Evolutionary conservation across 2,888 invertebrate species (phyloP), one percentile per base, ranked within the genome.

Genomic region (Leptopilina drosophilae): DNA sequence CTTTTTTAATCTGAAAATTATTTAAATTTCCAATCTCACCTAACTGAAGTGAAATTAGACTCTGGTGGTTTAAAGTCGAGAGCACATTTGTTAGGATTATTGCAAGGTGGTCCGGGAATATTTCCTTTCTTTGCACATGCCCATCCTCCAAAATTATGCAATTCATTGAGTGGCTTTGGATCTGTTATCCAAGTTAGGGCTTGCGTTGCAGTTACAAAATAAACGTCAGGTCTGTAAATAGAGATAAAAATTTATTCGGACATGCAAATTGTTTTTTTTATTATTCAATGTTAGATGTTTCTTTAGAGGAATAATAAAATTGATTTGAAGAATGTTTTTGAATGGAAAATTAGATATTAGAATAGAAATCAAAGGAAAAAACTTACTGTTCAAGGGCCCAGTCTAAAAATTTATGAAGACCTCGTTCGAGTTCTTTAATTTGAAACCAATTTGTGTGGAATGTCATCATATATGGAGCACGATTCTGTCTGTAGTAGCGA

Each of bases 401-500:
- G 85, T 96, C 95, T 80, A 98, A 92, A 92, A 98, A 98, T 91
- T 97, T 97, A 86, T 96, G 95, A 1, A 98, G 93, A 26, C 97
- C 98, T 80, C 93, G 93, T 89, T 97, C 97, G 12, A 97, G 93
- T 87, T 95, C 96, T 89, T 96, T 97, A 86, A 96, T 97, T 90
- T 96, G 97, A 93, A 98, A 98, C 98, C 98, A 98, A 92, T 98
- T 98, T 0, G 98, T 98, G 90, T 98, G 98, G 95, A 98, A 96
- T 0, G 98, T 95, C 97, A 98, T 97, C 97, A 97, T 97, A 92
- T 98, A 98, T 0, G 97, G 97, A 1, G 97, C 97, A 82, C 96
- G 94, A 91, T 97, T 97, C 91, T 97, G 97, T 49, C 96, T 95
- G 88, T 97, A 97, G 91, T 96, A 94, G 42, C 97, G 93, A 82